Base-by-base conservation (phyloP, 2,888 invertebrate genomes). In the Fissipunctia ypsillon region DNA sequence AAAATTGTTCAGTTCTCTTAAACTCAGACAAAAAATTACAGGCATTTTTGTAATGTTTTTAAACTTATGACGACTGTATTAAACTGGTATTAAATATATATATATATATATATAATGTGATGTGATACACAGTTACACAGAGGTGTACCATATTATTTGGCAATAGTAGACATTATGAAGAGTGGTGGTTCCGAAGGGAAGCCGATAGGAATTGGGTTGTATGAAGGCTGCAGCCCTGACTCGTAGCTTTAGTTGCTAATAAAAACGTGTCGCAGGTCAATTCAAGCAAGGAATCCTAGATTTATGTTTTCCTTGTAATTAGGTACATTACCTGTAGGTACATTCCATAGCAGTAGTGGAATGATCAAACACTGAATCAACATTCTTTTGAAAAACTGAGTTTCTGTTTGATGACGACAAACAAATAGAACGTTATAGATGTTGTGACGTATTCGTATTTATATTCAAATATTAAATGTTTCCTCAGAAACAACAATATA, bases 381-480 rank as follows among this genome's bases (percentile, higher is more conserved):
- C 7, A 10, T 67, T 80, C 67, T 61, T 65, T 45, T 28, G 60
- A 68, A 73, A 67, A 76, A 50, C 64, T 52, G 60, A 69, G 66
- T 72, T 76, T 71, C 64, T 45, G 43, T 76, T 71, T 63, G n/a
- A 48, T 41, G 28, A 63, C 52, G 68, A 72, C 76, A 60, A 77
- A 80, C 41, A 69, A 52, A 57, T 63, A 80, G 10, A 64, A 76
- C 9, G 22, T 22, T 61, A 57, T 59, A 19, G 31, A 52, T 63
- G 31, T 35, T 38, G 31, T 80, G 73, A 77, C 66, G 80, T 76
- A 60, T 48, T 38, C 28, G 5, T 60, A 64, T 63, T 60, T 65
- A 68, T 65, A 72, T 57, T 68, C 54, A 65, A 80, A 76, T 65
- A 65, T 64, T n/a, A 3, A 65, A 54, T 61, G 28, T 80, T 76